Conservation (phyloP, 2,113 vertebrate genomes). For the Mola mola region DNA sequence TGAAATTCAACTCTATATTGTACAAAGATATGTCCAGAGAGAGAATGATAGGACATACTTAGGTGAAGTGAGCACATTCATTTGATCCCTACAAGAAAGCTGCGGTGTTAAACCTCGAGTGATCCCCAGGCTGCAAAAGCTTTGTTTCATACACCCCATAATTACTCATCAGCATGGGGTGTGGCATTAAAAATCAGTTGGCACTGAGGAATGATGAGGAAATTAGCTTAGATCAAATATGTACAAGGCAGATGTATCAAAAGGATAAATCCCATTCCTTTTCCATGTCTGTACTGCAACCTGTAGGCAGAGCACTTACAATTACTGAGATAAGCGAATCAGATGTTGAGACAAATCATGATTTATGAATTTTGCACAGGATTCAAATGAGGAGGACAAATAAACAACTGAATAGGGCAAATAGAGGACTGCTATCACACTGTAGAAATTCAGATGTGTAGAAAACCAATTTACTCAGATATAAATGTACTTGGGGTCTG, state of each 20-base stretch:
- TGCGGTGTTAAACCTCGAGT: background rate
- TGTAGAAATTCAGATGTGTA: background rate
- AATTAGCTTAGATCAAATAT: constrained; percentile 20
- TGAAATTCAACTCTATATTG: background rate
- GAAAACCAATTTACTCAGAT: background rate
- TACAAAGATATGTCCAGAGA: background rate
- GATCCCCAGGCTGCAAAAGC: background rate
- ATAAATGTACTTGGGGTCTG: background rate
- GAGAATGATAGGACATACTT: background rate
- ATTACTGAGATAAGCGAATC: constrained; percentile 49
- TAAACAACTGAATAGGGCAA: background rate
- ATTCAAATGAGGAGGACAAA: constrained; percentile 16
- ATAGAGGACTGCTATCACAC: constrained; percentile 3
- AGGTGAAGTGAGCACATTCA: background rate
- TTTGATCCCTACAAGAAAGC: too few species aligned
- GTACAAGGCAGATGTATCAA: constrained; percentile 2
- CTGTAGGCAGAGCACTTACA: constrained; percentile 9
- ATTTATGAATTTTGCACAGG: constrained; percentile 22
- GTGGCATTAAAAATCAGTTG: constrained; percentile 13
- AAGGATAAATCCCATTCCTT: background rate
- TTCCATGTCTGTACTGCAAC: constrained; percentile 6
- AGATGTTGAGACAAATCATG: constrained; percentile 23
- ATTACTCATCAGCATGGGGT: constrained; percentile 30
- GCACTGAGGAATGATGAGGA: constrained; percentile 8
- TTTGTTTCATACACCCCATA: constrained; percentile 7